A percentile compares a stretch with the other conserved stretches of the same genome.
phyloP scores from a whole-genome alignment of 2,113 vertebrate species.

The Melanotaenia duboulayi region DNA sequence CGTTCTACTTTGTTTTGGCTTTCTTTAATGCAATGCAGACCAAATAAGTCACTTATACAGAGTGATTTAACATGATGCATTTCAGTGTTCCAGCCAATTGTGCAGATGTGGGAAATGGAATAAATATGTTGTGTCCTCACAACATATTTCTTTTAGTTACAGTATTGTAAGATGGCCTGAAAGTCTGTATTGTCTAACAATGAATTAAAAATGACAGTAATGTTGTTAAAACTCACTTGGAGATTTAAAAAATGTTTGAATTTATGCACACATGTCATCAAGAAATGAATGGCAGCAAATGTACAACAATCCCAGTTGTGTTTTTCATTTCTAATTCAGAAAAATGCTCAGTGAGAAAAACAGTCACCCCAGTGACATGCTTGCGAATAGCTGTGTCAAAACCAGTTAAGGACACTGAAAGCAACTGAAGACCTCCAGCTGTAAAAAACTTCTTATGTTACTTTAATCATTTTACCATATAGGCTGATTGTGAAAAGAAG shows the following conservation, averaged over 20 bases:
- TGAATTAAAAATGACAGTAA: slow-evolving; percentile 18
- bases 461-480: neutral
- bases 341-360: slow-evolving; percentile 3
- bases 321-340: slow-evolving; percentile 20
- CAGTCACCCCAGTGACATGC: slow-evolving; percentile 1
- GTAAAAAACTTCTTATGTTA: neutral
- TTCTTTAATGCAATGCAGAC: neutral
- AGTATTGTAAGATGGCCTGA: neutral
- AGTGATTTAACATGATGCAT: neutral
- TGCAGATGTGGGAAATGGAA: neutral
- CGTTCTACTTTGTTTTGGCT: neutral
- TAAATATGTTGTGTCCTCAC: neutral
- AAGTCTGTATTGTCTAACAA: neutral
- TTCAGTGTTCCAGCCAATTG: too few relatives aligned
- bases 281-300: neutral
- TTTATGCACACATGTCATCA: neutral
- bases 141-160: neutral
- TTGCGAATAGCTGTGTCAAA: slow-evolving; percentile 8
- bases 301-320: slow-evolving; percentile 7
- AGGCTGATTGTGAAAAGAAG: neutral
- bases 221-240: neutral
- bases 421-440: neutral
- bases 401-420: neutral
- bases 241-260: slow-evolving; percentile 18
- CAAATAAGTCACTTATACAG: neutral